phyloP scores from a whole-genome alignment of 1,140 invertebrate genomes.

The Cepaea nemoralis region DNA sequence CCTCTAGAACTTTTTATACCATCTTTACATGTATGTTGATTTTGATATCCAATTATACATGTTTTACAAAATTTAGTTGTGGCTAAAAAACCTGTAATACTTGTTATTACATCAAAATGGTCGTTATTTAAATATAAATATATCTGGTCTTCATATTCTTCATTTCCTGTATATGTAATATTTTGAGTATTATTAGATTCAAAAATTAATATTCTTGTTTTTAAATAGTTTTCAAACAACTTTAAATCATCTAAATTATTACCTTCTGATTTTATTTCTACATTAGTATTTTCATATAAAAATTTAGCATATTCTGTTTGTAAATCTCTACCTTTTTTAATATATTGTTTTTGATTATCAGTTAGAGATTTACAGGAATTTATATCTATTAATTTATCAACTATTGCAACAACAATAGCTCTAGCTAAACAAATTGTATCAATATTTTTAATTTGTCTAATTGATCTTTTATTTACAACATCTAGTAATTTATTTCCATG shows the following conservation, averaged over 20 bases:
- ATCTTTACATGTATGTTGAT: neutral
- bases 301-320: neutral
- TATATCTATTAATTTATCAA: too few relatives aligned
- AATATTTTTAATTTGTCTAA: too few relatives aligned
- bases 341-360: neutral
- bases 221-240: neutral
- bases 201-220: slow-evolving; percentile 1
- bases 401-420: too few relatives aligned
- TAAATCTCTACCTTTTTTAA: neutral
- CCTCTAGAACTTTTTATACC: neutral
- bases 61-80: neutral
- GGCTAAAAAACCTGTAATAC: neutral
- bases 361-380: neutral
- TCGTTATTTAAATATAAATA: neutral
- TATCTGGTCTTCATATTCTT: neutral
- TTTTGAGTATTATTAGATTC: neutral
- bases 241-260: neutral
- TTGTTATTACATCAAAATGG: neutral
- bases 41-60: neutral
- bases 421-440: too few relatives aligned
- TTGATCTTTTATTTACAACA: too few relatives aligned
- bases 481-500: too few relatives aligned
- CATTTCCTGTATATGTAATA: neutral
- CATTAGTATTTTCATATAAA: neutral
- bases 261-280: neutral